Conservation (phyloP, 2,797 vertebrate genomes). For the Chrysocyon brachyurus region DNA sequence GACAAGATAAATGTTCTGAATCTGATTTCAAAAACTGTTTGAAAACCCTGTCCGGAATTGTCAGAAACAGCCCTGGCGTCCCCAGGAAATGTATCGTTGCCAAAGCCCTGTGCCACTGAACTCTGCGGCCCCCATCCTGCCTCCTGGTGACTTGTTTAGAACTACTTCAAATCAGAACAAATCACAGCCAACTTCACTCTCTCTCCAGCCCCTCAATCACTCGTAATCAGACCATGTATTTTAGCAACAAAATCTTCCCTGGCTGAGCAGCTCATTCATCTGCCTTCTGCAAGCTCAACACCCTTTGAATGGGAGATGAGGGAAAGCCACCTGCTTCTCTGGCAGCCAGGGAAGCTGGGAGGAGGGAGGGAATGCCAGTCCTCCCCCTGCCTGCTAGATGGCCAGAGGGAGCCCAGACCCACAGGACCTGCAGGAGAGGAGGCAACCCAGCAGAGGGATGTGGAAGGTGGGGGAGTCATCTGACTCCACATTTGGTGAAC, state of each 20-base stretch:
- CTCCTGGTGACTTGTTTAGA: slow-evolving; percentile 77
- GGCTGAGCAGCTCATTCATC: slow-evolving; percentile 77
- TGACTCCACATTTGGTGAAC: accelerated
- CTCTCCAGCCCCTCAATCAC: slow-evolving; percentile 78
- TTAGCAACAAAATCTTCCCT: slow-evolving; percentile 81
- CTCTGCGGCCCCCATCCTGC: not conserved
- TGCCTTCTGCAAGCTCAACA: slow-evolving; percentile 69
- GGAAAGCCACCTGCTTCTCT: slow-evolving; percentile 71
- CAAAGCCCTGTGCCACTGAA: not conserved
- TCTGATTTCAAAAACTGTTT: slow-evolving; percentile 75
- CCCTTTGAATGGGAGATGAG: slow-evolving; percentile 78
- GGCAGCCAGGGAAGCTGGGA: not conserved
- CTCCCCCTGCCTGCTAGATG: not conserved
- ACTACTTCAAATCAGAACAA: slow-evolving; percentile 68
- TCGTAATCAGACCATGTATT: slow-evolving; percentile 79
- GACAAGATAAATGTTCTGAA: slow-evolving; percentile 69
- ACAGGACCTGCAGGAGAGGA: not conserved
- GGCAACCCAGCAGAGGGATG: not conserved
- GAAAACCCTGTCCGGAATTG: slow-evolving; percentile 54
- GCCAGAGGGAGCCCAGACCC: not conserved
- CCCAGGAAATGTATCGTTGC: not conserved
- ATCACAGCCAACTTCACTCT: slow-evolving; percentile 55
- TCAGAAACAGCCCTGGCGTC: not conserved
- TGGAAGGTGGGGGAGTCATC: not conserved
- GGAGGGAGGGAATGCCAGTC: not conserved